Conservation (phyloP, 2,888 invertebrate genomes). For the Kryphioiulus occultus region DNA sequence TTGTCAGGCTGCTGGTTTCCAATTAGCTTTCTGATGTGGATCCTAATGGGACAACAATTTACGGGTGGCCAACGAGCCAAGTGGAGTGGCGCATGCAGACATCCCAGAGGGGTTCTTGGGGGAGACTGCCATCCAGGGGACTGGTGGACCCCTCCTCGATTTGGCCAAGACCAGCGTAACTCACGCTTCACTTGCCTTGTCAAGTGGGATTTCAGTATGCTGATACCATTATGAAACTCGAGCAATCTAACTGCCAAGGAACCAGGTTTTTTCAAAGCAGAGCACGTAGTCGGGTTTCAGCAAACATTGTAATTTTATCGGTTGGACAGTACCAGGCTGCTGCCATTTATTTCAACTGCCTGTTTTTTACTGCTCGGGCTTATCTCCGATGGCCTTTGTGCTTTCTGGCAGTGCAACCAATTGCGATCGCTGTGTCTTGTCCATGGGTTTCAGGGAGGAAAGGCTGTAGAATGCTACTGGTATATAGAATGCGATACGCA, state of each 20-base stretch:
- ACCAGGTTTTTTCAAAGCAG: not conserved
- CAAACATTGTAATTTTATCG: conserved; percentile 35
- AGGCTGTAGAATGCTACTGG: not conserved
- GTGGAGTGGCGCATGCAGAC: not conserved
- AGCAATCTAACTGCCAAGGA: conserved; percentile 1
- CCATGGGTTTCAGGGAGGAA: not conserved
- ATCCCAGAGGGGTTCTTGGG: not conserved
- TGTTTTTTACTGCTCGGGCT: not conserved
- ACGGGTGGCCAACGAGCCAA: conserved; percentile 45
- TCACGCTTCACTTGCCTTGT: conserved; percentile 42
- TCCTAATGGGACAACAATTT: conserved; percentile 49
- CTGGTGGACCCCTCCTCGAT: not conserved
- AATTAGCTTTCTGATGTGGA: conserved; percentile 43
- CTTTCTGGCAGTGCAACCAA: not conserved
- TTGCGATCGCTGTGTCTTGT: not conserved
- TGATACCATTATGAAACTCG: conserved; percentile 28
- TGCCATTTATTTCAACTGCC: conserved; percentile 26
- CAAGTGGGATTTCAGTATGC: conserved; percentile 43
- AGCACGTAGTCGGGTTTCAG: conserved; percentile 24
- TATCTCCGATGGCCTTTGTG: not conserved
- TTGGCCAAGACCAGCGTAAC: conserved; percentile 35
- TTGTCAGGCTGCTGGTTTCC: conserved; percentile 39
- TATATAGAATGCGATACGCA: too few species aligned
- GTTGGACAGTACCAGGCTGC: conserved; percentile 12
- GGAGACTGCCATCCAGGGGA: not conserved